Conservation (phyloP, 2,113 vertebrate genomes). For the Poicephalus meyeri region DNA sequence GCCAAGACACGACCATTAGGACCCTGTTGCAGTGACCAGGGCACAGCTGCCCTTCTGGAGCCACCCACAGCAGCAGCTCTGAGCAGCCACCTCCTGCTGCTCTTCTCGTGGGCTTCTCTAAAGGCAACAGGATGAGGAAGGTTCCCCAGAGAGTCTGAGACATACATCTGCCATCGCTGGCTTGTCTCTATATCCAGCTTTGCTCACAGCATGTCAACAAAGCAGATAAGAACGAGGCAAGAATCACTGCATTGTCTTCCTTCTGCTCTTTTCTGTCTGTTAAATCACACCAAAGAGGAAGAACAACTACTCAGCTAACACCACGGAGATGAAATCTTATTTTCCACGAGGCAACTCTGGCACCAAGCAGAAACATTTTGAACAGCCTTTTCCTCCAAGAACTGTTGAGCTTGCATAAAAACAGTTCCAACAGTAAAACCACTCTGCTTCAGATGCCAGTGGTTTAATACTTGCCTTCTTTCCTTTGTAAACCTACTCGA, state of each 20-base stretch:
- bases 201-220: not conserved
- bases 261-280: not conserved
- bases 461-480: not conserved
- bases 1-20: not conserved
- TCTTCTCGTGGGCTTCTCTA: not conserved
- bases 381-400: not conserved
- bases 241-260: not conserved
- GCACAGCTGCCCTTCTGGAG: not conserved
- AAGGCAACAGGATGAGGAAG: not conserved
- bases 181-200: not conserved
- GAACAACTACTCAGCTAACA: not conserved
- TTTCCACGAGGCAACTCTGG: not conserved
- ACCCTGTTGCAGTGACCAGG: rapidly evolving
- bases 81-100: not conserved
- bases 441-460: not conserved
- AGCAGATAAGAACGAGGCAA: not conserved
- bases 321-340: rapidly evolving
- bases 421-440: not conserved
- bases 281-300: not conserved
- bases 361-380: not conserved
- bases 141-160: not conserved
- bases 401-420: not conserved
- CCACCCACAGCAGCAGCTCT: not conserved
- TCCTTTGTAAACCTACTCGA: not conserved
- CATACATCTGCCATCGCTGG: not conserved